A percentile compares a stretch with the other conserved stretches of the same genome.
Evolutionary conservation across 2,797 vertebrate species (phyloP).

Genomic region (Aldrovandia affinis): DNA sequence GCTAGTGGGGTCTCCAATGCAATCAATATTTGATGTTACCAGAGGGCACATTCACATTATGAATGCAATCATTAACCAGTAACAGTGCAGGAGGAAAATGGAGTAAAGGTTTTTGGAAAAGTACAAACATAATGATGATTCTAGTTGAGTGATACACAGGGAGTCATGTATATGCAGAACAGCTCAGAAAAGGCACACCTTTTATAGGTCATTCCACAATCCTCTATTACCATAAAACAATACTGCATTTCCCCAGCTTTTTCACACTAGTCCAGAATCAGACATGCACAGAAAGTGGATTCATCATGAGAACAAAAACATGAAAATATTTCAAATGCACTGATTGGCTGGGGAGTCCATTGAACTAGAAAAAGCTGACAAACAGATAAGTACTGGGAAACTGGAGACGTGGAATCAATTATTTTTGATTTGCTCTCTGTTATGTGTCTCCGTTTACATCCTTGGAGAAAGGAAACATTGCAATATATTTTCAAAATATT

Average conservation of each 20-base stretch:
- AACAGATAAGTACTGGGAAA: background rate
- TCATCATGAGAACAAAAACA: background rate
- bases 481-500: too few relatives aligned
- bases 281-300: background rate
- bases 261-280: background rate
- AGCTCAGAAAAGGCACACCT: background rate
- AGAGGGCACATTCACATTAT: background rate
- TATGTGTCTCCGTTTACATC: background rate
- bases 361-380: background rate
- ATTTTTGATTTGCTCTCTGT: background rate
- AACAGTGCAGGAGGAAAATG: background rate
- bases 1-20: background rate
- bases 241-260: background rate
- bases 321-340: background rate
- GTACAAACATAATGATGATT: background rate
- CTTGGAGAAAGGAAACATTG: too few relatives aligned
- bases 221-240: background rate
- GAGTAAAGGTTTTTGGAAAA: background rate
- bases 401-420: background rate
- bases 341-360: background rate
- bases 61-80: background rate
- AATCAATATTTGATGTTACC: background rate
- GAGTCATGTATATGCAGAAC: background rate
- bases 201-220: background rate
- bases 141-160: background rate